Percentiles rank a stretch among this genome's conserved stretches.
phyloP scores from a whole-genome alignment of 2,113 vertebrate genomes.

The Dunckerocampus dactyliophorus region DNA sequence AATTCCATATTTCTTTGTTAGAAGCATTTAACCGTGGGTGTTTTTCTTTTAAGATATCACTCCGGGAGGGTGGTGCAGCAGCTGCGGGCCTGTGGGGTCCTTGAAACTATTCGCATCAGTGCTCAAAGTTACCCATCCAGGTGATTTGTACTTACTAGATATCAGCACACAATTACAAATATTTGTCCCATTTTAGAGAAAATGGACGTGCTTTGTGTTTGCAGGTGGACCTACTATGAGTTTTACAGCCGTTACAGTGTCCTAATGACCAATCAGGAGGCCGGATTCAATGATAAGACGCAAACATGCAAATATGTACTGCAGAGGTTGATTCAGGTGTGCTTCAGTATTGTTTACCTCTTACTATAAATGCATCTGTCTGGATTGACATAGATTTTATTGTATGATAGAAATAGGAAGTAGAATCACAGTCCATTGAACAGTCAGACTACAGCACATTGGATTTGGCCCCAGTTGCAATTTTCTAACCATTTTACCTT shows the following conservation, averaged over 20 bases:
- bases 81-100: conserved; percentile 90
- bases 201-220: conserved; percentile 15
- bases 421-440: no score
- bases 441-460: no score
- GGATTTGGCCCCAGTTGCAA: no score
- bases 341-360: conserved; percentile 6
- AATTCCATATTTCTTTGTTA: neutral
- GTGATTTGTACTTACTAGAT: conserved; percentile 16
- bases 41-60: conserved; percentile 78
- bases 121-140: conserved; percentile 92
- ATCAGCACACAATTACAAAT: no score
- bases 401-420: neutral
- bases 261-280: conserved; percentile 87
- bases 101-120: conserved; percentile 94
- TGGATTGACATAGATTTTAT: neutral
- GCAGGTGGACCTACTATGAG: conserved; percentile 95
- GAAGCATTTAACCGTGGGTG: neutral
- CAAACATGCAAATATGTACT: conserved; percentile 85
- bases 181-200: neutral
- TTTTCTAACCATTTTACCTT: no score
- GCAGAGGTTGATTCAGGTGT: conserved; percentile 88
- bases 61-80: conserved; percentile 90
- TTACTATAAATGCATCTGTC: neutral
- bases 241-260: conserved; percentile 95
- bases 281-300: conserved; percentile 79